Conservation (phyloP, 1,140 invertebrate genomes). For the Drosophila prosaltans region DNA sequence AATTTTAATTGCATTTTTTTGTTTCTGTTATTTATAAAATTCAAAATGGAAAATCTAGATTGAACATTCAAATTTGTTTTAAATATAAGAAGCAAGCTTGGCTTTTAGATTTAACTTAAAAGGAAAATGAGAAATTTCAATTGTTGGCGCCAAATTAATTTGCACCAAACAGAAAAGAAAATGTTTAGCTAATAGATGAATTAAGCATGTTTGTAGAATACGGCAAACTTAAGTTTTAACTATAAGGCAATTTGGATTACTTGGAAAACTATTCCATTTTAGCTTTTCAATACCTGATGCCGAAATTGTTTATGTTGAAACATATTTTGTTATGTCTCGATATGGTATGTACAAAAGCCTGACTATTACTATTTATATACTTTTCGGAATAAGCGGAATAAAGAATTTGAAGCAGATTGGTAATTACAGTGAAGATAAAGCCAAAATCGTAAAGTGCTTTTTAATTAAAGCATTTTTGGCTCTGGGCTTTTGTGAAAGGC, state of each 20-base stretch:
- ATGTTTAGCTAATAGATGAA: conserved; percentile 48
- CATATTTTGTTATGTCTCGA: not conserved
- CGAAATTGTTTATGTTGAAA: not conserved
- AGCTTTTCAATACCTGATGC: not conserved
- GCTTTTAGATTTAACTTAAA: conserved; percentile 13
- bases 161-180: conserved; percentile 25
- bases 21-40: conserved; percentile 40
- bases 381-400: conserved; percentile 17
- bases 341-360: not conserved
- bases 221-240: conserved; percentile 49
- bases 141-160: conserved; percentile 12
- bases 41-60: conserved; percentile 70
- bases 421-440: conserved; percentile 30
- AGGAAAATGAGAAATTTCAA: conserved; percentile 15
- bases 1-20: conserved; percentile 39
- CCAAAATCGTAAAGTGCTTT: not conserved
- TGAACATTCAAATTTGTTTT: conserved; percentile 80
- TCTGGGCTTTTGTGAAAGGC: not conserved
- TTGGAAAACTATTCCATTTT: not conserved
- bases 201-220: conserved; percentile 45
- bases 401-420: not conserved
- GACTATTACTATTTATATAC: not conserved
- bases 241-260: conserved; percentile 36
- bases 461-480: not conserved
- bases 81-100: conserved; percentile 65